Evolutionary conservation across 2,888 invertebrate genomes (phyloP).

Genomic region (Lottia gigantea): DNA sequence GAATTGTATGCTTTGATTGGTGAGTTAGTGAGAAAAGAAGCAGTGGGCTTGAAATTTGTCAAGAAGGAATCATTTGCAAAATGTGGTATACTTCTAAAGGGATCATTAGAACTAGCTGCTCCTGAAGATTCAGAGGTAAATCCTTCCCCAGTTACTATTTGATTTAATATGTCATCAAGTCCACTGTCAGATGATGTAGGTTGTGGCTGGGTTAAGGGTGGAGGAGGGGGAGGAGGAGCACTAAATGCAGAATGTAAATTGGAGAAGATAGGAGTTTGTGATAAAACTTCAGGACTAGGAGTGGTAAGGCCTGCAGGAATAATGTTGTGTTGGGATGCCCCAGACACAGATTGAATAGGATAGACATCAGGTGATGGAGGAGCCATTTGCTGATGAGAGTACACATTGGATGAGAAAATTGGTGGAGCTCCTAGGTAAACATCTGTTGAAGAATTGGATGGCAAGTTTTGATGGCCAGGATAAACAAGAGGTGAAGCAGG

Average conservation of each 20-base stretch:
- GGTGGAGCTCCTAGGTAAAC: constrained; percentile 7
- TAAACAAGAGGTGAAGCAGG: too few relatives aligned
- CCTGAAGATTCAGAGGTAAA: background rate
- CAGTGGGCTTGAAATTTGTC: background rate
- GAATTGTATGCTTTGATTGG: background rate
- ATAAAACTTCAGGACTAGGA: constrained; percentile 20
- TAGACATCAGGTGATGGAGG: constrained; percentile 19
- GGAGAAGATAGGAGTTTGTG: constrained; percentile 7
- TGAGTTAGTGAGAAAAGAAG: background rate
- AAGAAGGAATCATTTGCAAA: background rate
- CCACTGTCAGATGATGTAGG: background rate
- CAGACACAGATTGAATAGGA: constrained; percentile 19
- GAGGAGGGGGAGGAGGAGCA: constrained; percentile 17
- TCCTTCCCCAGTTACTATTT: constrained; percentile 14
- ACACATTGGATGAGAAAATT: constrained; percentile 1
- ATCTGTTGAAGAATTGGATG: too few relatives aligned
- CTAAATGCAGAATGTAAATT: constrained; percentile 7
- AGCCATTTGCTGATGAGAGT: constrained; percentile 23
- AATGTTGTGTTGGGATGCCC: constrained; percentile 22
- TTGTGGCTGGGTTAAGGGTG: background rate
- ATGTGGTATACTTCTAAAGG: background rate
- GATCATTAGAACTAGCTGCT: background rate
- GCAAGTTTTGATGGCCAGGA: too few relatives aligned
- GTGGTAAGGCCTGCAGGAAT: constrained; percentile 17
- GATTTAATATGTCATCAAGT: background rate